Evolutionary conservation across 2,113 vertebrate species (phyloP).

Genomic region (Corythaixoides concolor): DNA sequence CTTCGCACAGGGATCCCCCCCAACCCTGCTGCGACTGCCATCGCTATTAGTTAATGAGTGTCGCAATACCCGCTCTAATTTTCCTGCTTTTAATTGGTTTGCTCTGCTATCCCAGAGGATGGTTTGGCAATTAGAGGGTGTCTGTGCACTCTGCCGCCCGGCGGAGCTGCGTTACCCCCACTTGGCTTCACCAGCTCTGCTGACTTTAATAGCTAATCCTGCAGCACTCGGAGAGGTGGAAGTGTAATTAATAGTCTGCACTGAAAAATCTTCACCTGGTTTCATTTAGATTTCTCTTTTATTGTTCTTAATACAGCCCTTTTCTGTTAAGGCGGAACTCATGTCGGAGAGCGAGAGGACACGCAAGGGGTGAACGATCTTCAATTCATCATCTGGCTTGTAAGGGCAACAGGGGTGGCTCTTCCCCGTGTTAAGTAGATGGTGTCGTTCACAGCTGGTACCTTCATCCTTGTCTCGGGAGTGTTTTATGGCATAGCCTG

Average conservation of each 20-base stretch:
- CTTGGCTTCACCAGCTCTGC: neutral
- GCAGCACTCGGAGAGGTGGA: neutral
- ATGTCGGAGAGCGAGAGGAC: neutral
- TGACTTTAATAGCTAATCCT: neutral
- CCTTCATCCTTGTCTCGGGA: neutral
- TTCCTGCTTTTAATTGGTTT: slow-evolving; percentile 35
- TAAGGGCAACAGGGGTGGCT: neutral
- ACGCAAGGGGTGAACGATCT: neutral
- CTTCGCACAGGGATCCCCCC: neutral
- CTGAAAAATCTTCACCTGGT: neutral
- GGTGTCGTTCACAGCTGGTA: slow-evolving; percentile 25
- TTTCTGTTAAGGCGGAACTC: neutral
- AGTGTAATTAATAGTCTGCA: slow-evolving; percentile 27
- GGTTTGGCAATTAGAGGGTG: slow-evolving; percentile 29
- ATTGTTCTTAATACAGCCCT: neutral
- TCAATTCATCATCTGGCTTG: neutral
- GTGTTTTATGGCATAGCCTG: neutral
- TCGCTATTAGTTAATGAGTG: neutral
- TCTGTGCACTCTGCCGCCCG: neutral
- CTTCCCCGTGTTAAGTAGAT: neutral
- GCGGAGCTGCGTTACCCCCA: neutral
- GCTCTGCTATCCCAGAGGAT: neutral
- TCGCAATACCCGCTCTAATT: neutral
- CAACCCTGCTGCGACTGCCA: neutral
- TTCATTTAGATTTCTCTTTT: slow-evolving; percentile 22